phyloP scores from a whole-genome alignment of 1,140 invertebrate genomes.

The Lordiphosa clarofinis region DNA sequence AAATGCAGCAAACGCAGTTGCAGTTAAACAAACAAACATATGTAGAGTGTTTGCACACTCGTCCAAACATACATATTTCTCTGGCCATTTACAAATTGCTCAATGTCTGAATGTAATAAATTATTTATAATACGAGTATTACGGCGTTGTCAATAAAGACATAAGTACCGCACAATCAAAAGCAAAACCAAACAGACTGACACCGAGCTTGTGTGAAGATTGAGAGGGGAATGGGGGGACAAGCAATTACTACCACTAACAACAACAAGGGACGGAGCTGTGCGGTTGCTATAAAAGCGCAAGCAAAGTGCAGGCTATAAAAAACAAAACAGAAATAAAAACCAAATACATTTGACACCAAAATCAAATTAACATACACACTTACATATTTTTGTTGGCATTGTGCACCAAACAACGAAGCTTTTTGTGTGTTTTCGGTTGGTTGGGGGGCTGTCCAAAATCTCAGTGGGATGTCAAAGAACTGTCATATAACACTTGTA shows the following conservation, averaged over 20 bases:
- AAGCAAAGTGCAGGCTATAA: slow-evolving; percentile 63
- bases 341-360: slow-evolving; percentile 63
- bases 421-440: slow-evolving; percentile 21
- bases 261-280: background rate
- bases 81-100: slow-evolving; percentile 68
- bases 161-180: slow-evolving; percentile 71
- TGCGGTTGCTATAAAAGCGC: slow-evolving; percentile 54
- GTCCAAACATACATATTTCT: slow-evolving; percentile 11
- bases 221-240: slow-evolving; percentile 1
- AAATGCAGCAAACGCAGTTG: slow-evolving; percentile 19
- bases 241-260: slow-evolving; percentile 39
- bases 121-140: slow-evolving; percentile 47
- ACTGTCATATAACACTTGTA: slow-evolving; percentile 56
- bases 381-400: slow-evolving; percentile 31
- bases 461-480: slow-evolving; percentile 63
- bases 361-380: slow-evolving; percentile 76
- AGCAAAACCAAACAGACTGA: slow-evolving; percentile 54
- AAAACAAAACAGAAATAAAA: slow-evolving; percentile 24
- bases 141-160: slow-evolving; percentile 68
- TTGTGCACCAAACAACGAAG: slow-evolving; percentile 18
- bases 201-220: slow-evolving; percentile 15
- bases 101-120: slow-evolving; percentile 56
- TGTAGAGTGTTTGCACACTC: background rate
- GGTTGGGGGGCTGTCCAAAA: slow-evolving; percentile 24
- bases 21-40: background rate